Evolutionary conservation across 2,888 invertebrate genomes (phyloP), one percentile per base, ranked within the genome.

Genomic region (Ophion obscuratus): DNA sequence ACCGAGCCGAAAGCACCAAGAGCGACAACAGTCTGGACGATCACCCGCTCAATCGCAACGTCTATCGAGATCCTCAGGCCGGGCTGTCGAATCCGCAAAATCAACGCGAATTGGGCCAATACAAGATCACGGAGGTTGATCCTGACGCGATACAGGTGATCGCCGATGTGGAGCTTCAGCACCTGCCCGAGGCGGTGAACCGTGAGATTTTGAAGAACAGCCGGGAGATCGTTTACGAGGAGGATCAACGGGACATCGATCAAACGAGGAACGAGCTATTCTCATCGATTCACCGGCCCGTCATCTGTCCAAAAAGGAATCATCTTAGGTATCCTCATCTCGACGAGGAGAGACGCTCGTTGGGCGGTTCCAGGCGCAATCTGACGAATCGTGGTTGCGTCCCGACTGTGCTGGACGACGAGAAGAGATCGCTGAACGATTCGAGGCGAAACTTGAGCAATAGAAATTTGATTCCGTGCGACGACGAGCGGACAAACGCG

Each of bases 141-240:
- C 89, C 90, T 1, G 90, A 92, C 74, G 90, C 90, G 0, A 92
- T 92, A 64, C 91, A 92, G n/a, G 90, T 91, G 44, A 92, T 92
- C 67, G 90, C 86, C 20, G 92, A 92, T 2, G 70, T 83, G 0
- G 91, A 92, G 10, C 78, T 92, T 2, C 88, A 91, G 24, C 90
- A 92, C 6, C 76, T 92, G 7, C 91, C 92, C 5, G 92, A 92
- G 47, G 89, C 92, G 0, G 91, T 92, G 36, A 92, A 92, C 68
- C 88, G 86, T 1, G 92, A 92, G 44, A 92, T 92, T 31, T 47
- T 92, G 20, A 91, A 90, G 73, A 92, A 92, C 84, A 92, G 92
- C 20, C 88, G 90, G 0, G 92, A 92, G 73, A 91, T 92, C 53
- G 85, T 92, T 10, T 92, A 88, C 88, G 92, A 91, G 10, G 90